Base-by-base conservation (phyloP, 2,888 invertebrate genomes). In the Tipula vernalis region DNA sequence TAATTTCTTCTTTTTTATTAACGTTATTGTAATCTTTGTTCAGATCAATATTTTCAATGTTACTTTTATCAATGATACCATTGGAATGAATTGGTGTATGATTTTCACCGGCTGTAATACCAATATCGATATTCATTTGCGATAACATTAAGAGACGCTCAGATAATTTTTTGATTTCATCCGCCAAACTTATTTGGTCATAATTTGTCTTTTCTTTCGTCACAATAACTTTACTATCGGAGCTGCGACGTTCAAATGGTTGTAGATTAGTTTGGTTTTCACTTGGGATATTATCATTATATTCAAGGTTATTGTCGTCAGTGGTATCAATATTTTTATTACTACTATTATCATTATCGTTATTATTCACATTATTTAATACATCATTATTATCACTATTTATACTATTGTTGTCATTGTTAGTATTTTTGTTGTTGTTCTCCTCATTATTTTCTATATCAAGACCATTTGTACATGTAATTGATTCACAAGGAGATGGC, bases 151-250 rank as follows among this genome's bases (percentile, higher is more conserved):
- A 94, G 42, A 96, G 91, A 89, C 96, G 96, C 89, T 96, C 96
- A 0, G 96, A 96, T 0, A 97, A 91, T 91, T 96, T 96, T 88
- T 95, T 94, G 88, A 97, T 97, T 91, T 97, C 96, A 89, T 96
- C 96, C 0, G 96, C 96, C 87, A 96, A 92, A 89, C 95, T 95
- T 87, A 95, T 93, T 87, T 94, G 92, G 87, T 95, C 95, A 0
- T 93, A 91, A 5, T 94, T 92, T 88, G 90, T 90, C 8, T 90
- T 89, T 0, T 92, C 92, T 89, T 93, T 94, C 88, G 93, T 93
- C 86, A 95, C 90, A 88, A 95, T 92, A 89, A 94, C 95, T 6
- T 94, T 94, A 89, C 96, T 96, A 89, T 97, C 96, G 0, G 96
- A 96, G 2, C 96, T 95, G 89, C 96, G 92, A 87, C 96, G 93